Evolutionary conservation across 2,113 vertebrate genomes (phyloP).

Genomic region (Hiodon tergisus): DNA sequence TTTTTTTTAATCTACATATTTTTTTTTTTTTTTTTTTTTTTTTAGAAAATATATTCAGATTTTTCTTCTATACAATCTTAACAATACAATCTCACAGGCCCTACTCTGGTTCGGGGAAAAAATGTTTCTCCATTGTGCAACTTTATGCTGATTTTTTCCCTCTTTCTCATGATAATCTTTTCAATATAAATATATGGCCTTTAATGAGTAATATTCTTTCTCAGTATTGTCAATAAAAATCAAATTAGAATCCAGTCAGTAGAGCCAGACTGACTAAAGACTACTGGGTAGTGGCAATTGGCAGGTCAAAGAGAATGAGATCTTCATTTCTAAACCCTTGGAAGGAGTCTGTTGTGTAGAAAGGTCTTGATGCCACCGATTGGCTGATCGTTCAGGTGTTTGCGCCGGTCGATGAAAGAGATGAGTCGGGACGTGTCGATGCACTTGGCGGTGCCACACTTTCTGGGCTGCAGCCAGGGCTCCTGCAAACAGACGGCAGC

Average conservation of each 20-base stretch:
- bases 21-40: conserved; percentile 22
- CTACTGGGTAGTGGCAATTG: conserved; percentile 42
- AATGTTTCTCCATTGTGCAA: no score
- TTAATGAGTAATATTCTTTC: not conserved
- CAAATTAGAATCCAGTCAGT: conserved; percentile 44
- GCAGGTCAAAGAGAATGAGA: conserved; percentile 83
- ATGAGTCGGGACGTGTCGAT: conserved; percentile 74
- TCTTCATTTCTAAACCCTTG: conserved; percentile 53
- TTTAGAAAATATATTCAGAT: no score
- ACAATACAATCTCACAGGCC: no score
- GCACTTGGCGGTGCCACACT: conserved; percentile 48
- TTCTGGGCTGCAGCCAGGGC: conserved; percentile 70
- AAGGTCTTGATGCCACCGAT: conserved; percentile 76
- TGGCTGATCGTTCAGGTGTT: conserved; percentile 81
- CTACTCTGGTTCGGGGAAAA: no score
- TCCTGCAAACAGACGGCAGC: conserved; percentile 72
- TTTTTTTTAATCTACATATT: no score
- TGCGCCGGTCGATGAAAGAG: conserved; percentile 78
- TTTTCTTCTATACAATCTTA: no score
- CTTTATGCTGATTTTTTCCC: conserved; percentile 49
- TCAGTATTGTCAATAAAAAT: not conserved
- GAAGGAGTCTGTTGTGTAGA: conserved; percentile 72
- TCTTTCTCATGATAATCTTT: not conserved
- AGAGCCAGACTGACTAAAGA: conserved; percentile 58
- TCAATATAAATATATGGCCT: not conserved